A percentile compares a stretch with the other conserved stretches of the same genome.
These are phyloP conservation scores for Cacatua alba DNA, from an alignment of 2,113 vertebrate genomes.

Conservation along the genomic window DNA sequence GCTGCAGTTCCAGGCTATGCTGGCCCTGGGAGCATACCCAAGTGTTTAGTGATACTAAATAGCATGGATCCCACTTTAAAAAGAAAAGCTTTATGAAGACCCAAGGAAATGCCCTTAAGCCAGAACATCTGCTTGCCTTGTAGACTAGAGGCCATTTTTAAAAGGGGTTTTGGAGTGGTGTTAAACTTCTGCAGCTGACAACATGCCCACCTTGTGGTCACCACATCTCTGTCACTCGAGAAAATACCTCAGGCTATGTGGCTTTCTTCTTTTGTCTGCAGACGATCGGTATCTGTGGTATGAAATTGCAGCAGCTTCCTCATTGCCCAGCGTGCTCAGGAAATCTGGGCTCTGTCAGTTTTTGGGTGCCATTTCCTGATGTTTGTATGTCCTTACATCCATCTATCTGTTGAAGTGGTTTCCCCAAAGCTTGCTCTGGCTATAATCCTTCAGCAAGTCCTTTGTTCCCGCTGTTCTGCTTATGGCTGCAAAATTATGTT, in stretches of 20 bases:
- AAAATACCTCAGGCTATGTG: background rate
- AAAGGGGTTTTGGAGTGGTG: background rate
- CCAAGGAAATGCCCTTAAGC: background rate
- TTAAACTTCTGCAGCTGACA: background rate
- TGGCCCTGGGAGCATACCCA: background rate
- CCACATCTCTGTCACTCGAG: background rate
- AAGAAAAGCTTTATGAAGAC: background rate
- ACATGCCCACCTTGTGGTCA: background rate
- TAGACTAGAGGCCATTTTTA: background rate
- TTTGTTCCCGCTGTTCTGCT: background rate
- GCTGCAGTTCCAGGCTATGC: background rate
- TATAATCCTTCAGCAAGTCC: background rate
- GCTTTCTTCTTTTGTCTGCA: background rate
- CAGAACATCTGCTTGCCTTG: background rate
- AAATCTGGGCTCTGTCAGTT: background rate
- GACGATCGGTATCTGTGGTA: accelerated
- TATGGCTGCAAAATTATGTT: background rate
- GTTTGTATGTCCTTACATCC: background rate
- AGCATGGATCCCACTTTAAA: background rate
- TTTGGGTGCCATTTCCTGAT: background rate
- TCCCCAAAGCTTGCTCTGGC: background rate
- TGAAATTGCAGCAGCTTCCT: slow-evolving; percentile 4
- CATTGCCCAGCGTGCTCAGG: background rate
- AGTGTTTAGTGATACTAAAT: background rate
- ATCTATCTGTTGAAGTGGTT: background rate